Conservation (phyloP, 53 echinoderm and acorn worm species). For the Echinarachnius parma region DNA sequence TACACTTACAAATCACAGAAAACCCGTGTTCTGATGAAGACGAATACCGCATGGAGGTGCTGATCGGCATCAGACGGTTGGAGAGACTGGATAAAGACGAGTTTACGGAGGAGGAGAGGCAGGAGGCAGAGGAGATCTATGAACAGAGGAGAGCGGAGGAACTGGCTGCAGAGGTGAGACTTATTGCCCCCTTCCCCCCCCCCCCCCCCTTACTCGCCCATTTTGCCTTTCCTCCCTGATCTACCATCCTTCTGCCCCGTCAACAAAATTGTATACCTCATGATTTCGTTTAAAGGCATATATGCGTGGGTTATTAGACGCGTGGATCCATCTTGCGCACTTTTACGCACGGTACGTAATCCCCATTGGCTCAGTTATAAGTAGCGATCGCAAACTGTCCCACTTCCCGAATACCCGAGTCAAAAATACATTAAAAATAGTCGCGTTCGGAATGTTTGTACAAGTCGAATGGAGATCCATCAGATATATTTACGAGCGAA, state of each 20-base stretch:
- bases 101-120: constrained; percentile 86
- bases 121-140: constrained; percentile 95
- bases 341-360: no score
- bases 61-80: constrained; percentile 69
- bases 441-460: no score
- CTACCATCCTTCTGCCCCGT: neutral
- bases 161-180: constrained; percentile 72
- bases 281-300: no score
- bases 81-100: constrained; percentile 96
- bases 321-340: no score
- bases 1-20: constrained; percentile 44
- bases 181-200: neutral
- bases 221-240: neutral
- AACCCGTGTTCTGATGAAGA: constrained; percentile 78
- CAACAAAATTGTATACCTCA: no score
- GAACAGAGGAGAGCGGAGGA: constrained; percentile 91
- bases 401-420: no score
- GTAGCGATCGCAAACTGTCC: no score
- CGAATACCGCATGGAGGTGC: constrained; percentile 96
- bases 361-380: no score
- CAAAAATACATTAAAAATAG: no score
- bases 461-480: no score
- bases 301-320: no score
- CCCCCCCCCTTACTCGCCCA: neutral
- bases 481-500: no score